Evolutionary conservation across 2,888 invertebrate genomes (phyloP), one percentile per base, ranked within the genome.

Genomic region (Hirtodrosophila alboralis): DNA sequence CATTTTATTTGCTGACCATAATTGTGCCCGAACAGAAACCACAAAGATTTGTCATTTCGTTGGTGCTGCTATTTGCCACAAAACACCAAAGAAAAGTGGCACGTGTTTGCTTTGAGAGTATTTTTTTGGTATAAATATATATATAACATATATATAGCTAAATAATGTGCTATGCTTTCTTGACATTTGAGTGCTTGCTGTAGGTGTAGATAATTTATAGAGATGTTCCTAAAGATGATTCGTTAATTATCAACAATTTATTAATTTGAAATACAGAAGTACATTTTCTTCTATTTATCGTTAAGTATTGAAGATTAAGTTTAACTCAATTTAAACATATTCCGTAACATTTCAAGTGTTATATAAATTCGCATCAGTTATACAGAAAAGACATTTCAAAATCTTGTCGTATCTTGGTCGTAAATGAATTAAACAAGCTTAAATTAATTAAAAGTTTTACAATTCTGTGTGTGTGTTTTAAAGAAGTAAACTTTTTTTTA

Each of bases 1-100:
- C 58, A 60, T 79, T 78, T 75, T 63, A 80, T 79, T 79, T 79
- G 70, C 68, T 62, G 77, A 59, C 77, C 75, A 70, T 78, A 76
- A 78, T 80, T 74, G 74, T 64, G 59, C 23, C 52, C n/a, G 26
- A 10, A 23, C 21, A 13, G 12, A 34, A 36, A 49, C 63, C 64
- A 45, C 74, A 68, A 71, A 60, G 53, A 78, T 68, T 81, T 78
- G 68, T 72, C 75, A 75, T 66, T 65, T 59, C 44, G 57, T 18
- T 36, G 30, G 54, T 31, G 52, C 53, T 31, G 52, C 53, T 48
- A 53, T 47, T 43, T 52, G 31, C 34, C 58, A 16, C 48, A 43
- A n/a, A 41, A 51, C 53, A 53, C 36, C 31, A 40, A 38, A 31
- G 40, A 31, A 70, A 58, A 38, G 53, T 41, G 52, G 57, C 61